phyloP scores from a whole-genome alignment of 2,888 invertebrate species.

The Odontocerum albicorne region DNA sequence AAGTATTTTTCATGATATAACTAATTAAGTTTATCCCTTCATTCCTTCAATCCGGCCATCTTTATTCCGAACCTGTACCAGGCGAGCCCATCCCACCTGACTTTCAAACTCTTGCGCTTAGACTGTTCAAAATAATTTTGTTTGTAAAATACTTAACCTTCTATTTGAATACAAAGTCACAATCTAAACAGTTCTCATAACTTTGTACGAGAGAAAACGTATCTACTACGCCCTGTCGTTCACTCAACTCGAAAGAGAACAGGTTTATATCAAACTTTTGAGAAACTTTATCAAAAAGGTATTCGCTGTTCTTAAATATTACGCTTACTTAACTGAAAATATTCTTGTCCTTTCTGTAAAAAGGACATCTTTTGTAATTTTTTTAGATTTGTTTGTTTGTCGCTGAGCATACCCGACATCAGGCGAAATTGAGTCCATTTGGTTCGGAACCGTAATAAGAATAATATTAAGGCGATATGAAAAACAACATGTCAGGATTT shows the following conservation, averaged over 20 bases:
- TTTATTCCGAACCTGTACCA: constrained; percentile 33
- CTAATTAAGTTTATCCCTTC: too few species aligned
- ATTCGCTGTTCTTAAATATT: too few species aligned
- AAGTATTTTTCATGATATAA: too few species aligned
- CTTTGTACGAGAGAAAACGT: constrained; percentile 22
- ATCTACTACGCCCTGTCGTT: constrained; percentile 17
- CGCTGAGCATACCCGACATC: constrained; percentile 8
- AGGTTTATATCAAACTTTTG: too few species aligned
- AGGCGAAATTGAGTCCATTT: constrained; percentile 36
- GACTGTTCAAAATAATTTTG: constrained; percentile 15
- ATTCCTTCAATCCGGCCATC: constrained; percentile 28
- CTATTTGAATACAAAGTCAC: constrained; percentile 5
- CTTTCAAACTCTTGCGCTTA: constrained; percentile 19
- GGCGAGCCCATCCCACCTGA: constrained; percentile 22
- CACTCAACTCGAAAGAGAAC: too few species aligned
- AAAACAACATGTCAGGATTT: constrained; percentile 36
- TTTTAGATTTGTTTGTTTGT: not conserved
- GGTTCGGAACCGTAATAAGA: constrained; percentile 35
- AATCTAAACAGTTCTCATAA: constrained; percentile 25
- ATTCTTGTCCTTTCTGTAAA: not conserved
- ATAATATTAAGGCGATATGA: constrained; percentile 36
- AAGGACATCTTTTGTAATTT: not conserved
- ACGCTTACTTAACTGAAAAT: too few species aligned
- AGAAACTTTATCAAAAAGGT: too few species aligned
- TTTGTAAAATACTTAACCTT: not conserved